Base-by-base conservation (phyloP, 1,140 invertebrate genomes). In the Anoplophora glabripennis region DNA sequence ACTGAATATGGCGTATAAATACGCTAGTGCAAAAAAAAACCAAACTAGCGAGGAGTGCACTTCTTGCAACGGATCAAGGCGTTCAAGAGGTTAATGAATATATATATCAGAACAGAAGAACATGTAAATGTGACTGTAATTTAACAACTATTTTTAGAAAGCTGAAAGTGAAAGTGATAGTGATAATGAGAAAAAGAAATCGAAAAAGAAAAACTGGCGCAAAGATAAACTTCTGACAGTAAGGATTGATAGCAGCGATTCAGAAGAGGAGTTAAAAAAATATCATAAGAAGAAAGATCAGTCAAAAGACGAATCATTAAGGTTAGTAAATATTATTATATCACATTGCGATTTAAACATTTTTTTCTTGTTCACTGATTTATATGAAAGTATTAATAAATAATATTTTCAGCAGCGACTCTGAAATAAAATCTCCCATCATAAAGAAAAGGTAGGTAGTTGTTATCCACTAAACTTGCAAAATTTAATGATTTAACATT, bases 211-310 rank as follows among this genome's bases (percentile, higher is more conserved):
- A 57, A 58, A 45, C 17, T 33, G 36, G 53, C 7, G 55, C 17
- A 17, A 42, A 7, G 61, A 70, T 44, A 64, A 63, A 34, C 36
- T 63, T 11, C 41, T 59, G 7, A 68, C 61, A 14, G 36, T 46
- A 34, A 64, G 60, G 18, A 44, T 65, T 9, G 59, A 55, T 2
- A 61, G 42, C 35, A 65, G 54, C 40, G 67, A 71, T 58, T 64
- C 61, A 14, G 69, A 68, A 18, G 64, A 62, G 34, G 61, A 61
- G 17, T 63, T 69, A 46, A 14, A 37, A 8, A 63, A 62, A 49
- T 64, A 64, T 42, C 48, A 46, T 10, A 63, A 45, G 18, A 69
- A 67, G 35, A 57, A 62, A 47, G 54, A 59, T 7, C 59, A 57
- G 59, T 37, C 53, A 5, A 45, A 52, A 36, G 40, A 59, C 9